Evolutionary conservation across 2,888 invertebrate species (phyloP).

Genomic region (Halictus quadricinctus): DNA sequence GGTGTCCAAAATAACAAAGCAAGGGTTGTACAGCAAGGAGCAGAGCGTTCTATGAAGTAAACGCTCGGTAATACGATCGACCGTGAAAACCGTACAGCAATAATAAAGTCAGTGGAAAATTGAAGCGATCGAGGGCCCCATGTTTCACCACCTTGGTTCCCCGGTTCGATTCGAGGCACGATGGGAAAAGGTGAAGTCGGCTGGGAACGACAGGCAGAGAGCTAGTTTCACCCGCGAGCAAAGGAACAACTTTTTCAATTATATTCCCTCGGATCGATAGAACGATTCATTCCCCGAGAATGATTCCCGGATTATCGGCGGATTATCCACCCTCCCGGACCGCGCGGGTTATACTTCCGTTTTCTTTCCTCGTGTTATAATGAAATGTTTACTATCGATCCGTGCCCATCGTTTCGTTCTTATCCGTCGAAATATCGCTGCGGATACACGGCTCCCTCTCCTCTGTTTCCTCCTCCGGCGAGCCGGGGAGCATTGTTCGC

Average conservation of each 20-base stretch:
- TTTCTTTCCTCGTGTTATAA: slow-evolving; percentile 63
- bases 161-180: slow-evolving; percentile 46
- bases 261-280: slow-evolving; percentile 71
- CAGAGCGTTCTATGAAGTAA: not conserved
- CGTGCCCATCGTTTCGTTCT: slow-evolving; percentile 43
- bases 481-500: not conserved
- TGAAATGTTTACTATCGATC: slow-evolving; percentile 68
- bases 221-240: slow-evolving; percentile 60
- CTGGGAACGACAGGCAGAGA: slow-evolving; percentile 60
- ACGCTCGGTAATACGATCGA: not conserved
- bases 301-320: slow-evolving; percentile 71
- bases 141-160: slow-evolving; percentile 42
- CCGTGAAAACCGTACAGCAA: not conserved
- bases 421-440: slow-evolving; percentile 28
- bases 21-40: not conserved
- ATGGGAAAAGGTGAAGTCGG: slow-evolving; percentile 55
- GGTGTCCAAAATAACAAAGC: not conserved
- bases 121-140: slow-evolving; percentile 55
- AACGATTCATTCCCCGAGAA: slow-evolving; percentile 69
- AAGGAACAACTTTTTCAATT: slow-evolving; percentile 75
- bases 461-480: not conserved
- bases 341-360: slow-evolving; percentile 39
- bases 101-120: slow-evolving; percentile 63
- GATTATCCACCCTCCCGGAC: slow-evolving; percentile 62
- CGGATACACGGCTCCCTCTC: not conserved